Base-by-base conservation (phyloP, 2,797 vertebrate species). In the Lithobates sylvaticus region DNA sequence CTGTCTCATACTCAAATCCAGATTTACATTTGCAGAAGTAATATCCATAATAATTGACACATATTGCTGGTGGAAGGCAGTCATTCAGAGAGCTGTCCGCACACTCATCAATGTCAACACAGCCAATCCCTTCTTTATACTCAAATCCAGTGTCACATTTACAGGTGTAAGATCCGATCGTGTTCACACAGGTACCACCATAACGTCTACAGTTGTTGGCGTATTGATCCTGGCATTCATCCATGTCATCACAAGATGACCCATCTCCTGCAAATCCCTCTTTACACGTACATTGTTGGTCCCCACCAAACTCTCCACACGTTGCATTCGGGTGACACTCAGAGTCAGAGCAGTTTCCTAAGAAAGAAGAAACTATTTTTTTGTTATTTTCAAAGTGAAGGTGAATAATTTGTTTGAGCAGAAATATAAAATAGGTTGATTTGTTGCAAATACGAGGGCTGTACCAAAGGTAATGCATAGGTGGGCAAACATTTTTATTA, bases 271-370 rank as follows among this genome's bases (percentile, higher is more conserved):
- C 21, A 27, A 61, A 81, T 21, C 79, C 79, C 54, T 54, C 23
- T 23, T 83, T 88, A 88, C 95, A 95, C 84, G 81, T 34, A 84
- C 95, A 96, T 0, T 68, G 81, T 0, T 64, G 83, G 21, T 70
- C 61, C 0, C 10, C 84, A 7, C 84, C 76, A 0, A 82, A 69
- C 50, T 84, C n/a, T 6, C 18, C 2, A 39, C 88, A 90, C 4
- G 71, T 88, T 44, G 88, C 90, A 0, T 87, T 88, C 23, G 23
- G 88, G 81, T 88, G 86, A 26, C 83, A 84, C 29, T 71, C 32
- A 29, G 42, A 50, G 6, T 39, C 34, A 18, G 74, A 77, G 32
- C 83, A 84, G 2, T 78, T 27, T 21, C 7, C 65, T 70, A 50
- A 10, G 10, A 50, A 8, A 13, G 47, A 50, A 75, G 27, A 13